Conservation (phyloP, 2,113 vertebrate genomes). For the Erythrocercus mccallii region DNA sequence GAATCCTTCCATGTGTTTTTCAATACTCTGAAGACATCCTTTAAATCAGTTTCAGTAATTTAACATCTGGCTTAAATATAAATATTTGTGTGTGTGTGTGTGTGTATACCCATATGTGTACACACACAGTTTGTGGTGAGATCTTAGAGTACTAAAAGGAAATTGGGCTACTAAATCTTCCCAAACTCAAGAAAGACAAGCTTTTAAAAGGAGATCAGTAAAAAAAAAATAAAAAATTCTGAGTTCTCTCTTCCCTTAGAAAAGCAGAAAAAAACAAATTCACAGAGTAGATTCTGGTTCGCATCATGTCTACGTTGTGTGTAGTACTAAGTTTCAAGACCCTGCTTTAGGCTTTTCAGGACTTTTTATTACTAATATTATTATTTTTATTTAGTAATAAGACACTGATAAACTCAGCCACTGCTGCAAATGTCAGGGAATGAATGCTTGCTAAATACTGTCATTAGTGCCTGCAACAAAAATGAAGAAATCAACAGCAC, state of each 20-base stretch:
- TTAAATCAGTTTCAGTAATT: background rate
- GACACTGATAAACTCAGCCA: background rate
- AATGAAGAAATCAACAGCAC: conserved; percentile 1
- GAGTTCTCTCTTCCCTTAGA: background rate
- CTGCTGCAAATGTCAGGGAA: background rate
- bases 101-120: accelerated
- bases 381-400: background rate
- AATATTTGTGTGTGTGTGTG: background rate
- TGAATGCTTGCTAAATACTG: background rate
- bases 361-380: background rate
- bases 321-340: background rate
- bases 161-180: background rate
- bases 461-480: conserved; percentile 14
- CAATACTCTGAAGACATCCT: background rate
- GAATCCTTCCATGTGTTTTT: background rate
- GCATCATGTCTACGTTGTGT: background rate
- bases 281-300: background rate
- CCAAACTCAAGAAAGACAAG: background rate
- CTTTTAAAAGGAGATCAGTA: background rate
- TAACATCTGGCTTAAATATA: background rate
- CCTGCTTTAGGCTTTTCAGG: background rate
- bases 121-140: background rate
- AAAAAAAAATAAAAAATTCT: background rate
- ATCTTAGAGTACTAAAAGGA: background rate
- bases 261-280: background rate